Percentiles rank a stretch among this genome's conserved stretches.
phyloP scores from a whole-genome alignment of 2,888 invertebrate genomes.

The Sarcophaga carnaria region DNA sequence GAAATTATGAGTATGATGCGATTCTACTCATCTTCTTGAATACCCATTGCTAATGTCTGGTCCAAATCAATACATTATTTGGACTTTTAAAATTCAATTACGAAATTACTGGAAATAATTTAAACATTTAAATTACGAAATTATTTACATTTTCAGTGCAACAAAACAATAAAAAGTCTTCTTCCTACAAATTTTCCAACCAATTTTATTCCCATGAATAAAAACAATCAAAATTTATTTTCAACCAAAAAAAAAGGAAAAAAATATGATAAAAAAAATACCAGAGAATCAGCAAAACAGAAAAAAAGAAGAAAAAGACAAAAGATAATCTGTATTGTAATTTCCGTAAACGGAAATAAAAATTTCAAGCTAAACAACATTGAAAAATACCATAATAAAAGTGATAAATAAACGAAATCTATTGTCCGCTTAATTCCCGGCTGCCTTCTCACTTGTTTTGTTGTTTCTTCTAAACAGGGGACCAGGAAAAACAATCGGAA shows the following conservation, averaged over 20 bases:
- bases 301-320: conserved; percentile 11
- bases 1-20: too few species aligned
- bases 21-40: too few species aligned
- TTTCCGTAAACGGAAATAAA: conserved; percentile 65
- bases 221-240: conserved; percentile 49
- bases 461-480: too few species aligned
- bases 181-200: conserved; percentile 18
- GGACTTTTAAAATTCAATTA: too few species aligned
- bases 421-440: not conserved
- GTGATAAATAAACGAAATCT: not conserved
- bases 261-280: not conserved
- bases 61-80: too few species aligned
- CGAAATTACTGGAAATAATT: too few species aligned
- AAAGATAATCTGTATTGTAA: conserved; percentile 65
- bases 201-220: conserved; percentile 45
- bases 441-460: too few species aligned
- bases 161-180: not conserved
- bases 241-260: not conserved
- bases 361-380: conserved; percentile 53
- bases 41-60: too few species aligned
- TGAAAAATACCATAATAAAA: not conserved
- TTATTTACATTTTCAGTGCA: too few species aligned
- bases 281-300: not conserved
- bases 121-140: too few species aligned
- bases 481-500: too few species aligned